These are phyloP conservation scores for Macaca nemestrina DNA, from an alignment of 2,113 vertebrate genomes.

Conservation along the genomic window DNA sequence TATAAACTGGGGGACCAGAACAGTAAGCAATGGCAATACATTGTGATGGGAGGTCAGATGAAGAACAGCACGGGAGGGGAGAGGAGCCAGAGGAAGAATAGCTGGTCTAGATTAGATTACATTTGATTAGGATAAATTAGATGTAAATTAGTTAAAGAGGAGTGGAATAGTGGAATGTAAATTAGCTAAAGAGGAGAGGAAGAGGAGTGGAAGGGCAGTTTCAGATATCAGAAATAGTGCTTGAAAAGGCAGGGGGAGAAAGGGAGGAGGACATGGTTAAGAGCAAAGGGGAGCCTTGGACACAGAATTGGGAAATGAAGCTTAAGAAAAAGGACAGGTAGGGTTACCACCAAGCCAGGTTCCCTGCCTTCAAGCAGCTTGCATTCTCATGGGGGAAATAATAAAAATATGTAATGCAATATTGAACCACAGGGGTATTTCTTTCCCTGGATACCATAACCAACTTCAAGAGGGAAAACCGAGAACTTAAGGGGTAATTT, in stretches of 20 bases:
- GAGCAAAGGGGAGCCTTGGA: neutral
- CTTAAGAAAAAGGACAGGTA: neutral
- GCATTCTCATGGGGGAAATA: neutral
- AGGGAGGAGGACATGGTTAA: neutral
- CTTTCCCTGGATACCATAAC: neutral
- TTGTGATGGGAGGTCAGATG: rapidly evolving
- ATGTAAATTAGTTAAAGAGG: neutral
- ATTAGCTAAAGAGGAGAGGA: neutral
- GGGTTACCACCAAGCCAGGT: rapidly evolving
- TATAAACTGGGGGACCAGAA: rapidly evolving
- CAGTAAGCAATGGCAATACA: rapidly evolving
- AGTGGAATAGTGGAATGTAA: too few relatives aligned
- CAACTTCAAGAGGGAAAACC: neutral
- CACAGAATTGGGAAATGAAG: rapidly evolving
- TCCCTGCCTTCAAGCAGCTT: neutral
- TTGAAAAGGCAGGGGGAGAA: too few relatives aligned
- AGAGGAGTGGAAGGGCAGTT: neutral
- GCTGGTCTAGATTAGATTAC: neutral
- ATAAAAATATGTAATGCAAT: rapidly evolving
- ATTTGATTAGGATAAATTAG: neutral
- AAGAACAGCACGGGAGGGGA: neutral
- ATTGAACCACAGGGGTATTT: neutral
- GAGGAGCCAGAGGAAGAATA: neutral
- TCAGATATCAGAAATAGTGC: neutral
- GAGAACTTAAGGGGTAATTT: neutral